These are phyloP conservation scores for Oreochromis spilurus DNA, from an alignment of 2,113 vertebrate species.

Conservation along the genomic window DNA sequence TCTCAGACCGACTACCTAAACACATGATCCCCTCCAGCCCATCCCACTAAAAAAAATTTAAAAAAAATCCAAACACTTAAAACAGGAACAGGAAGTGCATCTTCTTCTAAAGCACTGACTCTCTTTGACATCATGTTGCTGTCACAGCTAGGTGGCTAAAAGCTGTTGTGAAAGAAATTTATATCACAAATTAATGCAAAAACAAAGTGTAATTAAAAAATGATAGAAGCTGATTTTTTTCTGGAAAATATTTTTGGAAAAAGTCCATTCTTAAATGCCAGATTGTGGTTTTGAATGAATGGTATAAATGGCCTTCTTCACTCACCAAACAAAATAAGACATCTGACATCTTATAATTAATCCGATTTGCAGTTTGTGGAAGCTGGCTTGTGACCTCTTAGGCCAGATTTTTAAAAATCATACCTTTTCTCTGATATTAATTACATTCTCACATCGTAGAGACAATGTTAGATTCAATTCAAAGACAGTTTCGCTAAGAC, in stretches of 20 bases:
- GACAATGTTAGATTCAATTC: neutral
- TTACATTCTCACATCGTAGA: neutral
- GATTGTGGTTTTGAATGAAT: neutral
- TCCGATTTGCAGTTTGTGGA: neutral
- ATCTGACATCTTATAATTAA: neutral
- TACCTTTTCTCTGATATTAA: neutral
- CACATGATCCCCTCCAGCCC: constrained; percentile 22
- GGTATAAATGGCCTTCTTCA: neutral
- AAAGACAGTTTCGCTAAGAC: neutral
- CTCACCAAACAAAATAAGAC: neutral
- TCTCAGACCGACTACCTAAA: constrained; percentile 58
- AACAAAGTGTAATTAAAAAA: neutral
- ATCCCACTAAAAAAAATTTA: neutral
- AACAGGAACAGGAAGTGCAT: constrained; percentile 46
- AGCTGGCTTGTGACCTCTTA: neutral
- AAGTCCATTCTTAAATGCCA: neutral
- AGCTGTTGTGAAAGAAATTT: neutral
- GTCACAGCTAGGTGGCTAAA: neutral
- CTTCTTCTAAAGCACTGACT: neutral
- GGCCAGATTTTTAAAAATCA: neutral
- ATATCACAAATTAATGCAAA: neutral
- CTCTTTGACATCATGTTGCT: constrained; percentile 9
- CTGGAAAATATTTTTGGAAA: neutral
- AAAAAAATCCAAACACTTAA: constrained; percentile 6
- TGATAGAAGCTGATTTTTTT: neutral